These are phyloP conservation scores for Euzetes globulus DNA, from an alignment of 2,888 invertebrate species.

Conservation along the genomic window DNA sequence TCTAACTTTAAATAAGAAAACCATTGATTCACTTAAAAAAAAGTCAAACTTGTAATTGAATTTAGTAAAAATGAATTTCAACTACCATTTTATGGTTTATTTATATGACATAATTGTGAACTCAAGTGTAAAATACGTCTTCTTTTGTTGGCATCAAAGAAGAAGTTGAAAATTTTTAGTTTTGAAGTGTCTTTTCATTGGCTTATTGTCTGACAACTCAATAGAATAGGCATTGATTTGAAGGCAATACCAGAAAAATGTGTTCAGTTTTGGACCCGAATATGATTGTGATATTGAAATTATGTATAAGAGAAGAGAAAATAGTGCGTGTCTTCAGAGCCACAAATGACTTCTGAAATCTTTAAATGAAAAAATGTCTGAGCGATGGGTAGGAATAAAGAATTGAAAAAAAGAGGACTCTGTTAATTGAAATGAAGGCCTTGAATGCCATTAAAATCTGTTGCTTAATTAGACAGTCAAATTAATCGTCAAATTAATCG, in stretches of 20 bases:
- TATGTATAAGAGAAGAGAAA: not conserved
- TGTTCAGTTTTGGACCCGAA: not conserved
- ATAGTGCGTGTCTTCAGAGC: constrained; percentile 11
- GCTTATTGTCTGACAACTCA: not conserved
- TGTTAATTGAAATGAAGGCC: too few species aligned
- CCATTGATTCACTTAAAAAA: not conserved
- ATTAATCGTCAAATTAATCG: too few species aligned
- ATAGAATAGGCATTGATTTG: not conserved
- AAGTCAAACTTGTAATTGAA: not conserved
- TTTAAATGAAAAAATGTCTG: not conserved
- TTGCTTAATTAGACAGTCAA: too few species aligned
- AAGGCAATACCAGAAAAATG: not conserved
- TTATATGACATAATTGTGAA: constrained; percentile 7
- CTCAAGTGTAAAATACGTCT: not conserved
- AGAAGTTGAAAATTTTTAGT: not conserved
- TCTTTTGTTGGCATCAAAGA: not conserved
- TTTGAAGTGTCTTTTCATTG: not conserved
- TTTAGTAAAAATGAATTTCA: not conserved
- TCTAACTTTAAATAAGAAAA: not conserved
- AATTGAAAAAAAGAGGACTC: too few species aligned
- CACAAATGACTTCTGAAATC: not conserved
- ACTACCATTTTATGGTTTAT: not conserved
- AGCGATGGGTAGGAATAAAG: too few species aligned
- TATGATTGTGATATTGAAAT: not conserved
- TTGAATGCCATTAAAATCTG: too few species aligned